Percentiles rank a stretch among this genome's conserved stretches.
phyloP scores from a whole-genome alignment of 2,888 invertebrate species.

The Tuta absoluta region DNA sequence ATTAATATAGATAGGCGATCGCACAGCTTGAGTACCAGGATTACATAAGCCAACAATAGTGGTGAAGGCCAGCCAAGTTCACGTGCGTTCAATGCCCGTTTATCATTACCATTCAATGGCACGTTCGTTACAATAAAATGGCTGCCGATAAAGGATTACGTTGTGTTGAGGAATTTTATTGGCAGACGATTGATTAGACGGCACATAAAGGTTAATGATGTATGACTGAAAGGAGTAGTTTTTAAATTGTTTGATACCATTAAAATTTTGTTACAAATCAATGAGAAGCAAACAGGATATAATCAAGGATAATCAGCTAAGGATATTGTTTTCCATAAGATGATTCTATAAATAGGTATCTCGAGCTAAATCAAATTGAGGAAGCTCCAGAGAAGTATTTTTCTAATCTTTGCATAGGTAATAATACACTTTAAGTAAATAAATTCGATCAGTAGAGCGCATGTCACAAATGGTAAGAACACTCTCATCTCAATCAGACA shows the following conservation, averaged over 20 bases:
- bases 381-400: too few relatives aligned
- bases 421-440: too few relatives aligned
- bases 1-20: conserved; percentile 42
- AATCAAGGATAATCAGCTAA: too few relatives aligned
- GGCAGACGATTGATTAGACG: background rate
- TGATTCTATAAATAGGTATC: too few relatives aligned
- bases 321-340: too few relatives aligned
- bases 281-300: background rate
- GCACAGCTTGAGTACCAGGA: conserved; percentile 28
- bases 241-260: too few relatives aligned
- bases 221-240: background rate
- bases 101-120: conserved; percentile 68
- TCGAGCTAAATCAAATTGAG: too few relatives aligned
- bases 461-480: too few relatives aligned
- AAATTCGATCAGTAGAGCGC: too few relatives aligned
- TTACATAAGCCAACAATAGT: conserved; percentile 13
- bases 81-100: conserved; percentile 69
- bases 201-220: conserved; percentile 4
- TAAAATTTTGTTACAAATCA: background rate
- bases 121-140: conserved; percentile 17
- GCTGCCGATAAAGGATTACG: conserved; percentile 14
- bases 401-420: too few relatives aligned
- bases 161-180: conserved; percentile 8
- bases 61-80: conserved; percentile 73
- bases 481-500: too few relatives aligned